These are phyloP conservation scores for Adrianichthys oophorus DNA, from an alignment of 2,797 vertebrate species.

Conservation along the genomic window DNA sequence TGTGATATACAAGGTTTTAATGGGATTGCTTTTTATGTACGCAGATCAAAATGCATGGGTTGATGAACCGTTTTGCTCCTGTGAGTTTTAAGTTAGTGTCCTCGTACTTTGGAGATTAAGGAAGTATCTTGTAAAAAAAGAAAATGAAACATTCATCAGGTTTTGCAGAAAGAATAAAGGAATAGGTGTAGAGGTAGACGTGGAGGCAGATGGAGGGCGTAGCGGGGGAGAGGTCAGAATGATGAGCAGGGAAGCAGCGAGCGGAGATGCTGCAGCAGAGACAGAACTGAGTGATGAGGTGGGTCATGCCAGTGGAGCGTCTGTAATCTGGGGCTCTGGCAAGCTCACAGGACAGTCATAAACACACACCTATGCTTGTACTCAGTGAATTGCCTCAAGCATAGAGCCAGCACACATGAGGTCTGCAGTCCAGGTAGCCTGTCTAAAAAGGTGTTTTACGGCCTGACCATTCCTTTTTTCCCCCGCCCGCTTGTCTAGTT, in stretches of 20 bases:
- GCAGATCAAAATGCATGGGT: constrained; percentile 44
- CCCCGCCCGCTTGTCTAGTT: constrained; percentile 22
- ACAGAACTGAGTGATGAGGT: constrained; percentile 43
- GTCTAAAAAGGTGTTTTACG: constrained; percentile 38
- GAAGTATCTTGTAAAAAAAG: constrained; percentile 44
- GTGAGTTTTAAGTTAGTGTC: constrained; percentile 28
- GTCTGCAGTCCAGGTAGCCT: constrained; percentile 28
- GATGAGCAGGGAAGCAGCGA: constrained; percentile 54
- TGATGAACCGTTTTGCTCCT: constrained; percentile 38
- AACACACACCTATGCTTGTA: constrained; percentile 17
- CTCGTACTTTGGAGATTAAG: constrained; percentile 29
- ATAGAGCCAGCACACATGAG: constrained; percentile 19
- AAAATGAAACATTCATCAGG: constrained; percentile 21
- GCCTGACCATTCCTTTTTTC: constrained; percentile 29
- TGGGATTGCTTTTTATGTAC: constrained; percentile 56
- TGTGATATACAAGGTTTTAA: constrained; percentile 27
- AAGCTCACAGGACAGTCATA: constrained; percentile 42
- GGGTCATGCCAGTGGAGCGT: constrained; percentile 59
- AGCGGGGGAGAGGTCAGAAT: constrained; percentile 35
- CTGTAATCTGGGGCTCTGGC: constrained; percentile 64
- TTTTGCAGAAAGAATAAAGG: constrained; percentile 3
- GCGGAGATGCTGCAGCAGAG: constrained; percentile 8
- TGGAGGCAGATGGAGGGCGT: constrained; percentile 38
- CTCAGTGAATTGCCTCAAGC: constrained; percentile 24
- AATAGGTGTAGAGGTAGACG: constrained; percentile 6